phyloP scores from a whole-genome alignment of 2,113 vertebrate species.

The Bolborhynchus lineola region DNA sequence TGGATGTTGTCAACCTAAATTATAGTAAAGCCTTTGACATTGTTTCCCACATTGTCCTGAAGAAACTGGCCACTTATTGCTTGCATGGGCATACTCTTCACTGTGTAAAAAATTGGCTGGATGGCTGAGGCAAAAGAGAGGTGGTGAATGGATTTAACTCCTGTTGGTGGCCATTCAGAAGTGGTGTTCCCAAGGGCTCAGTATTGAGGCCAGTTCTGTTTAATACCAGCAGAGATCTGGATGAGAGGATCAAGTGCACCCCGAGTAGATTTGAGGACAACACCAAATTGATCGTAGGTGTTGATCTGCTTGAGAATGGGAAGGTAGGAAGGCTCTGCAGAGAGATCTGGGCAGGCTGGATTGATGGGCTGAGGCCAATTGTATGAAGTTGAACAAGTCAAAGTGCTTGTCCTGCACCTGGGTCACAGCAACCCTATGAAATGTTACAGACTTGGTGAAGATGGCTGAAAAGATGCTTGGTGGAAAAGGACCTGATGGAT shows the following conservation, averaged over 20 bases:
- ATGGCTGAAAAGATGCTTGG: background rate
- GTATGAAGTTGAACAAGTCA: background rate
- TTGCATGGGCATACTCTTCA: background rate
- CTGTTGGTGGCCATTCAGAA: background rate
- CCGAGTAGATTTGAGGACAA: background rate
- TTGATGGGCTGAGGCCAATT: background rate
- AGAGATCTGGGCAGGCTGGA: background rate
- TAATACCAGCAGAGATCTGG: background rate
- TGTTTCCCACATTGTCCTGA: background rate
- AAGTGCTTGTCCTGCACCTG: background rate
- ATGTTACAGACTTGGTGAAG: background rate
- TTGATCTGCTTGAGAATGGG: background rate
- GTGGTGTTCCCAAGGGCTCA: background rate
- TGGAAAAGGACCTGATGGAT: background rate
- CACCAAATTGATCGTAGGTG: background rate
- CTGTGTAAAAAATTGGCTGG: background rate
- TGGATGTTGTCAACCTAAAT: background rate
- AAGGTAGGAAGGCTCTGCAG: background rate
- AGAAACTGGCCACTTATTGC: background rate
- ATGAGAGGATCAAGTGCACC: background rate
- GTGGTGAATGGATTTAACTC: too few relatives aligned
- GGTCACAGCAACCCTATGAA: background rate
- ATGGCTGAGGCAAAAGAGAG: background rate
- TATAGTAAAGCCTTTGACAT: background rate
- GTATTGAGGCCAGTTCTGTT: background rate